Evolutionary conservation across 2,888 invertebrate species (phyloP).

Genomic region (Eupithecia vulgata): DNA sequence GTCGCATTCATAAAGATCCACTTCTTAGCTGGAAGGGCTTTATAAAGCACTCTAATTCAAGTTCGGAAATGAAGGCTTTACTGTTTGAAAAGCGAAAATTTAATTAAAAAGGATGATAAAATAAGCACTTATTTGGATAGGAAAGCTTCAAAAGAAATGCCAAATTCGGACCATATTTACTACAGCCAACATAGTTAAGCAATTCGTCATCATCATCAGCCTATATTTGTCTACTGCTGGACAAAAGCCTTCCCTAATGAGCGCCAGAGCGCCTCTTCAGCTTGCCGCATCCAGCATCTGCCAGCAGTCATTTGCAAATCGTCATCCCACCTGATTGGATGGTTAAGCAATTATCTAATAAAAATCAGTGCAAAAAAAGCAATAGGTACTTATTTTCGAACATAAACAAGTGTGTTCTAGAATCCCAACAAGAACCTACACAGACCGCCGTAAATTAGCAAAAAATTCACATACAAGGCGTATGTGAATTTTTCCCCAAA

Average conservation of each 20-base stretch:
- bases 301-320: no score
- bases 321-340: no score
- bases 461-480: slow-evolving; percentile 19
- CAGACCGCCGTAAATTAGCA: not conserved
- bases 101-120: not conserved
- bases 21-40: slow-evolving; percentile 81
- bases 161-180: not conserved
- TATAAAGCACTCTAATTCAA: slow-evolving; percentile 76
- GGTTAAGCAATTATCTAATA: not conserved
- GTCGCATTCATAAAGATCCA: slow-evolving; percentile 83
- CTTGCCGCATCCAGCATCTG: no score
- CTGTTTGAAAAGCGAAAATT: slow-evolving; percentile 41
- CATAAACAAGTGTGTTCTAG: not conserved
- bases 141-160: not conserved
- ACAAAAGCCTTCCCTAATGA: no score
- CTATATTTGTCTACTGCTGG: no score
- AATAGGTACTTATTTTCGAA: not conserved
- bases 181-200: not conserved
- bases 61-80: slow-evolving; percentile 61
- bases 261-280: no score
- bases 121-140: not conserved
- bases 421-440: not conserved
- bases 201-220: no score
- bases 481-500: slow-evolving; percentile 15
- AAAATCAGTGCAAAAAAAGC: not conserved